Conservation (phyloP, 30 jellyfish, hydroid and myxozoan species). For the Cassiopea xamachana region DNA sequence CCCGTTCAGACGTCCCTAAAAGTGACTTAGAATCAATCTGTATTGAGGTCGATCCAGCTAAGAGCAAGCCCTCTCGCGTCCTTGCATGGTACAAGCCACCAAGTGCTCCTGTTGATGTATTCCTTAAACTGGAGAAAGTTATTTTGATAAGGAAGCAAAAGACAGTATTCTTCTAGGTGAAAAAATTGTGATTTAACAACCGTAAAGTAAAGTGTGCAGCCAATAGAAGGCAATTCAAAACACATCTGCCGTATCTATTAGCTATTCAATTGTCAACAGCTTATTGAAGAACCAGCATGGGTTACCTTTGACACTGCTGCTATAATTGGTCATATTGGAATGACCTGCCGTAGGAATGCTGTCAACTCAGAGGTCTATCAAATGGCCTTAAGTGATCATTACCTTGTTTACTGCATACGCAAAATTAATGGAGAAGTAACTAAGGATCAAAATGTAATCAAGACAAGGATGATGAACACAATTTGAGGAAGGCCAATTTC, state of each 20-base stretch:
- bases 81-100: not conserved
- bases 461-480: conserved; percentile 11
- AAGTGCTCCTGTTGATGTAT: not conserved
- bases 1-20: not conserved
- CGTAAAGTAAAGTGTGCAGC: not conserved
- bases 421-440: conserved; percentile 32
- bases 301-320: conserved; percentile 22
- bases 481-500: not conserved
- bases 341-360: not conserved
- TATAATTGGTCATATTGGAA: conserved; percentile 28
- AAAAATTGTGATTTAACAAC: conserved; percentile 4
- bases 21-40: not conserved
- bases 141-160: not conserved
- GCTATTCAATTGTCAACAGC: conserved; percentile 28
- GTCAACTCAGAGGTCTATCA: not conserved
- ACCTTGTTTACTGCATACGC: not conserved
- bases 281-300: conserved; percentile 9
- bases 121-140: not conserved
- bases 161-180: not conserved
- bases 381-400: not conserved
- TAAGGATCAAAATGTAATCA: conserved; percentile 12
- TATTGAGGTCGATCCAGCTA: not conserved
- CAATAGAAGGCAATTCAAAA: no score
- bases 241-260: no score
- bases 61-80: not conserved